Base-by-base conservation (phyloP, 2,113 vertebrate species). In the Hyperoodon ampullatus region DNA sequence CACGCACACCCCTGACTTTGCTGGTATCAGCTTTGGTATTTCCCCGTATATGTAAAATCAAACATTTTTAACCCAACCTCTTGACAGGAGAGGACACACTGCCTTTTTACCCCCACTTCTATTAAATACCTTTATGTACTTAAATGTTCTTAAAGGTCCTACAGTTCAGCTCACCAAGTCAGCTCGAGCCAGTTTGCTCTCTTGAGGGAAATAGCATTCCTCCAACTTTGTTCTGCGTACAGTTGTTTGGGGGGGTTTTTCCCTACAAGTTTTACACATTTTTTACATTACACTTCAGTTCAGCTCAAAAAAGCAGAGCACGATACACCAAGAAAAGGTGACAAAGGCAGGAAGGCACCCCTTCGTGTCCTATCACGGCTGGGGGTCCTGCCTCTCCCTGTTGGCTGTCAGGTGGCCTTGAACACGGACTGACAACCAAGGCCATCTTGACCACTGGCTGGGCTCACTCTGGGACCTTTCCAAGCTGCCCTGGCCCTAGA, bases 341-440 rank as follows among this genome's bases (percentile, higher is more conserved):
- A 12, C 50, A 1, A 19, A 71, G 39, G 50, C 21, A 5, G 88
- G 65, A 1, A 6, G 47, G 44, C 21, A 26, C 66, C 24, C 42
- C 8, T 0, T 23, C 8, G 0, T 23, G 44, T 58, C 70, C 78
- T 0, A 0, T n/a, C 2, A 1, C 28, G 26, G 16, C 14, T 4
- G 50, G 53, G 35, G 35, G 30, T 14, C 58, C 39, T 60, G 44
- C 23, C 53, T 30, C 13, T 80, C 28, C 63, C 47, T 5, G 6
- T 42, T 66, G 28, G 78, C 35, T 53, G 30, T 10, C 26, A 1
- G 33, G 26, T n/a, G 35, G 33, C 47, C 19, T 71, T 35, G 60
- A 19, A 30, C 47, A 23, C 26, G 28, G 35, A 15, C 53, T 39
- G 8, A 23, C 13, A 74, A 35, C 82, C 2, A 3, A 24, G 65